A percentile compares a stretch with the other conserved stretches of the same genome.
Evolutionary conservation across 2,797 vertebrate species (phyloP).

Genomic region (Ptychadena robeensis): DNA sequence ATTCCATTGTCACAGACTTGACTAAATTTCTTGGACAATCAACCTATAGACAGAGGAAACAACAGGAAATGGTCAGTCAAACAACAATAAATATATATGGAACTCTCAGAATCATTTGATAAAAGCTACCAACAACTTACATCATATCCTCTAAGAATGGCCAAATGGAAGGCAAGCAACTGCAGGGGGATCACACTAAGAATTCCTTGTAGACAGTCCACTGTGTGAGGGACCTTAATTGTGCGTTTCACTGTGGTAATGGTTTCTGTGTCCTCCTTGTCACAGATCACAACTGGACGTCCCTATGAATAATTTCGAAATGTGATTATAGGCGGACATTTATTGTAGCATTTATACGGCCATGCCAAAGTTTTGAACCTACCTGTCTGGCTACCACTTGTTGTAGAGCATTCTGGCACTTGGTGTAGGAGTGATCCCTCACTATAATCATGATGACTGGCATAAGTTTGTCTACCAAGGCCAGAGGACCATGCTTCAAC

Average conservation of each 20-base stretch:
- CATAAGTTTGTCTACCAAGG: constrained; percentile 96
- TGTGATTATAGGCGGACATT: too few relatives aligned
- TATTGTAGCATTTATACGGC: background rate
- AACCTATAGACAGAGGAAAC: constrained; percentile 72
- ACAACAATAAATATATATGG: background rate
- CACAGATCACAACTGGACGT: constrained; percentile 94
- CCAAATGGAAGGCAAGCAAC: constrained; percentile 95
- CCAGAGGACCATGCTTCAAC: constrained; percentile 93
- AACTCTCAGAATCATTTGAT: background rate
- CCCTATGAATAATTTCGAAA: constrained; percentile 76
- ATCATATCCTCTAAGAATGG: constrained; percentile 91
- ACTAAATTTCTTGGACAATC: constrained; percentile 98
- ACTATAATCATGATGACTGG: constrained; percentile 99
- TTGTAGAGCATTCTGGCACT: constrained; percentile 97
- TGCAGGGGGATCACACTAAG: constrained; percentile 96
- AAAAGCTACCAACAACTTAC: constrained; percentile 76
- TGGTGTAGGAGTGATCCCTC: constrained; percentile 92
- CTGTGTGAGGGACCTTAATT: constrained; percentile 93
- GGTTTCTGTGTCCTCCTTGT: constrained; percentile 93
- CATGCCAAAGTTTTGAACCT: background rate
- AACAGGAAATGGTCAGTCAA: background rate
- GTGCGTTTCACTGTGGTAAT: constrained; percentile 89
- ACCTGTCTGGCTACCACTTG: constrained; percentile 95
- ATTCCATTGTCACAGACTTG: constrained; percentile 98
- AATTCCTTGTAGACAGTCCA: constrained; percentile 97